Conservation (phyloP, 2,888 invertebrate species). For the Dinocampus coccinellae region DNA sequence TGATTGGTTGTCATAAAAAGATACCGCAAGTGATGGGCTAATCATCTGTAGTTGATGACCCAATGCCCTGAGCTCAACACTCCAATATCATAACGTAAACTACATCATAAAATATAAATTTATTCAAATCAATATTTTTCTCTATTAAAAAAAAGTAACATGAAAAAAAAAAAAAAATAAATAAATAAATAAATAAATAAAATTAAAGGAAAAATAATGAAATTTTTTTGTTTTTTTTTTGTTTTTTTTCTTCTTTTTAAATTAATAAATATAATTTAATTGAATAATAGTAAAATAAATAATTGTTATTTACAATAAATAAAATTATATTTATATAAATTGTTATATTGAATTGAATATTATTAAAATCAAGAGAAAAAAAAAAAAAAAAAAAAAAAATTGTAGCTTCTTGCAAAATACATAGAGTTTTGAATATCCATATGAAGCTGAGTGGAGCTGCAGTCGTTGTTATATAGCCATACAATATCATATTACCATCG, state of each 20-base stretch:
- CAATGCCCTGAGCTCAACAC: constrained; percentile 31
- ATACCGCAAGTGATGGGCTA: constrained; percentile 52
- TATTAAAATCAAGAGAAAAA: too few species aligned
- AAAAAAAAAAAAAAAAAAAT: not conserved
- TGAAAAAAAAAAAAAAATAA: not conserved
- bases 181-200: too few species aligned
- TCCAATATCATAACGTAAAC: constrained; percentile 7
- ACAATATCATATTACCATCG: constrained; percentile 41
- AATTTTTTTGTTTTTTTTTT: too few species aligned
- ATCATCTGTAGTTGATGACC: constrained; percentile 42
- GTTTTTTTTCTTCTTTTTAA: too few species aligned
- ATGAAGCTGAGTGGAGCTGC: constrained; percentile 24
- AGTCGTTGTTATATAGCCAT: constrained; percentile 31
- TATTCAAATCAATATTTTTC: not conserved
- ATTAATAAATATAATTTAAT: too few species aligned
- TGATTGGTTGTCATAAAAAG: constrained; percentile 50
- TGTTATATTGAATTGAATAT: too few species aligned
- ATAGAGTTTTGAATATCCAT: constrained; percentile 13
- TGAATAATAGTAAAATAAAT: too few species aligned
- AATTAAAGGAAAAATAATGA: too few species aligned
- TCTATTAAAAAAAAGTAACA: not conserved
- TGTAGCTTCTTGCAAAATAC: constrained; percentile 12
- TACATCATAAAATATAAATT: not conserved
- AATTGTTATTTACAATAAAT: too few species aligned
- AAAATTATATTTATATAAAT: too few species aligned